Conservation (phyloP, 2,113 vertebrate species). For the Gymnorhina tibicen region DNA sequence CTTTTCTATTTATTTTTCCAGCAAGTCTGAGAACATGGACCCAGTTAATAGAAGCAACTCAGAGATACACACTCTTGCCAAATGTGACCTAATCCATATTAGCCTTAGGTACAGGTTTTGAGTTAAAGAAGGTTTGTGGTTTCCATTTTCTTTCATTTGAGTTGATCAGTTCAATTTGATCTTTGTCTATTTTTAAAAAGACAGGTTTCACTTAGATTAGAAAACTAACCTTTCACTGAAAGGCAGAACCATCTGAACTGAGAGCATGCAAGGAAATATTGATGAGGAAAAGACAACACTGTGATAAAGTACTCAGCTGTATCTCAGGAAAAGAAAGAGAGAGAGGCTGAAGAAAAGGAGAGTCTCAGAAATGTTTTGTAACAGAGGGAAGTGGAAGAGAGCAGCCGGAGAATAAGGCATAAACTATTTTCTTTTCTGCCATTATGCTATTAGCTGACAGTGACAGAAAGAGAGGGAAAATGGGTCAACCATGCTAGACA, state of each 20-base stretch:
- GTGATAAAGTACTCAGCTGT: background rate
- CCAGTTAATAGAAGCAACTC: background rate
- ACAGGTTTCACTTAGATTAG: background rate
- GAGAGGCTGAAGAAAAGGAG: background rate
- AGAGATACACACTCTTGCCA: background rate
- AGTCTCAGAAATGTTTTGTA: background rate
- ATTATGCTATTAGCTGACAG: background rate
- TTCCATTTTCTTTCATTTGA: slow-evolving; percentile 18
- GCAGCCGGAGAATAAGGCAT: background rate
- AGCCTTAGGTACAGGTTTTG: background rate
- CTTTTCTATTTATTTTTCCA: background rate
- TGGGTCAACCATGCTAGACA: background rate
- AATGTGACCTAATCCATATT: background rate
- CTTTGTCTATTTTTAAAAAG: background rate
- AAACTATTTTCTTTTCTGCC: background rate
- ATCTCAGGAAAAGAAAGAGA: rapidly evolving
- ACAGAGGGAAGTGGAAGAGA: background rate
- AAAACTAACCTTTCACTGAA: background rate
- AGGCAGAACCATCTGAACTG: background rate
- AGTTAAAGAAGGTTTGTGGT: background rate
- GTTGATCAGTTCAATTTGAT: background rate
- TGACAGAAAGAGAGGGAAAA: background rate
- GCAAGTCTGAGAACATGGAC: background rate
- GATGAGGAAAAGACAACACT: background rate
- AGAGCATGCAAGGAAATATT: background rate